These are phyloP conservation scores for Atta colombica DNA, from an alignment of 1,140 invertebrate species.

Conservation along the genomic window DNA sequence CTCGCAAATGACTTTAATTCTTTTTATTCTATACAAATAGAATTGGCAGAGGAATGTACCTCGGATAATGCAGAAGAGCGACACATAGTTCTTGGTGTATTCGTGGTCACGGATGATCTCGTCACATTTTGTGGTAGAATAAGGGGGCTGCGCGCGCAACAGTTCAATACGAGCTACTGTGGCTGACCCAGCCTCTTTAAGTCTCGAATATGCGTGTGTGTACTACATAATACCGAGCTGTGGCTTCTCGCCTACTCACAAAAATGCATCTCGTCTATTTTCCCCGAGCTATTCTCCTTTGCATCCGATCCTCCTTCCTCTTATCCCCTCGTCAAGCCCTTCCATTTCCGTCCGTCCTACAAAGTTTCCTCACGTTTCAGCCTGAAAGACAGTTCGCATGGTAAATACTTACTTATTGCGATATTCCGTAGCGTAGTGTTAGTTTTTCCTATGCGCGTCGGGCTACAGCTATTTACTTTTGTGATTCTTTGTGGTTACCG, in stretches of 20 bases:
- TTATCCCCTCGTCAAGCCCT: neutral
- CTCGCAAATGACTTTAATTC: neutral
- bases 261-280: constrained; percentile 73
- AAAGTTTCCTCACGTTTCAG: constrained; percentile 70
- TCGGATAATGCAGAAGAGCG: constrained; percentile 8
- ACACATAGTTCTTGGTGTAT: neutral
- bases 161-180: constrained; percentile 82
- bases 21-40: neutral
- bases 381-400: constrained; percentile 47
- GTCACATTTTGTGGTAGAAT: constrained; percentile 74
- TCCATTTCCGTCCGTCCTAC: constrained; percentile 52
- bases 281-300: constrained; percentile 35
- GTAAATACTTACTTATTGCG: constrained; percentile 38
- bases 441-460: constrained; percentile 18
- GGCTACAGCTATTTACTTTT: constrained; percentile 35
- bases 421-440: constrained; percentile 45
- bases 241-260: constrained; percentile 42
- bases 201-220: constrained; percentile 58
- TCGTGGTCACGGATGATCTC: constrained; percentile 55
- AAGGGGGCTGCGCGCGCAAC: constrained; percentile 83
- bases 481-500: constrained; percentile 44
- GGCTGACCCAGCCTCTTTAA: constrained; percentile 66
- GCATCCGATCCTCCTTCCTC: neutral
- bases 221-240: neutral
- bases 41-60: constrained; percentile 14